Percentiles rank a stretch among this genome's conserved stretches.
Conservation (phyloP, 2,113 vertebrate genomes). For the Sialia sialis region DNA sequence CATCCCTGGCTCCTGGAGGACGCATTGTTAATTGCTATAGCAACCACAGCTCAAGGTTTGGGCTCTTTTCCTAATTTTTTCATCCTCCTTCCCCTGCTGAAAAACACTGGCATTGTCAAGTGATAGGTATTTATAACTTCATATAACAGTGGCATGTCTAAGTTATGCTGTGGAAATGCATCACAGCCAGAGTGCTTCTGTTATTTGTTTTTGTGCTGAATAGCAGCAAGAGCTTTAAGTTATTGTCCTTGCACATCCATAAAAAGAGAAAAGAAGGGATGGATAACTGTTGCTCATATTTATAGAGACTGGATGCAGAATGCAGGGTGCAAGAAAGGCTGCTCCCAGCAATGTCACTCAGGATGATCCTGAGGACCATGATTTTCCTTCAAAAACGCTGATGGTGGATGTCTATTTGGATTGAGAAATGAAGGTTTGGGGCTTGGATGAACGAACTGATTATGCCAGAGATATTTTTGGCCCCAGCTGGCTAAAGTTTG, state of each 20-base stretch:
- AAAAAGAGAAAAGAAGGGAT: slow-evolving; percentile 13
- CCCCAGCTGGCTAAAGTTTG: slow-evolving; percentile 29
- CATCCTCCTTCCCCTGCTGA: background rate
- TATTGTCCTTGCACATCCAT: slow-evolving; percentile 43
- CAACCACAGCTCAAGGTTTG: slow-evolving; percentile 53
- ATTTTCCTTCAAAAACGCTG: slow-evolving; percentile 14
- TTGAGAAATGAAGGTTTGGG: slow-evolving; percentile 19
- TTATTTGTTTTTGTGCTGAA: slow-evolving; percentile 73
- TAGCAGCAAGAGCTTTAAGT: slow-evolving; percentile 64
- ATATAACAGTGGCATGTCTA: slow-evolving; percentile 49
- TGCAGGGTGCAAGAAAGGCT: background rate
- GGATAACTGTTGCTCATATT: slow-evolving; percentile 61
- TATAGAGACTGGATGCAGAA: background rate
- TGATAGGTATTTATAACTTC: slow-evolving; percentile 77
- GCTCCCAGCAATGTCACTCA: background rate
- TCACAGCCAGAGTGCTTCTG: slow-evolving; percentile 48
- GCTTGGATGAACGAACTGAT: slow-evolving; percentile 11
- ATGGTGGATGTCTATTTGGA: background rate
- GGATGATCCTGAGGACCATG: background rate
- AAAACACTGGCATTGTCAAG: slow-evolving; percentile 63
- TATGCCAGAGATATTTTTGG: slow-evolving; percentile 38
- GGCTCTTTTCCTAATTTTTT: background rate
- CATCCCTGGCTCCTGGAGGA: slow-evolving; percentile 62
- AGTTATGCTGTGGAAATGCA: slow-evolving; percentile 58
- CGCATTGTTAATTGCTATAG: slow-evolving; percentile 69